Percentiles rank a stretch among this genome's conserved stretches.
These are phyloP conservation scores for Pristionchus japonicus DNA, from an alignment of 2,888 invertebrate genomes.

Conservation along the genomic window DNA sequence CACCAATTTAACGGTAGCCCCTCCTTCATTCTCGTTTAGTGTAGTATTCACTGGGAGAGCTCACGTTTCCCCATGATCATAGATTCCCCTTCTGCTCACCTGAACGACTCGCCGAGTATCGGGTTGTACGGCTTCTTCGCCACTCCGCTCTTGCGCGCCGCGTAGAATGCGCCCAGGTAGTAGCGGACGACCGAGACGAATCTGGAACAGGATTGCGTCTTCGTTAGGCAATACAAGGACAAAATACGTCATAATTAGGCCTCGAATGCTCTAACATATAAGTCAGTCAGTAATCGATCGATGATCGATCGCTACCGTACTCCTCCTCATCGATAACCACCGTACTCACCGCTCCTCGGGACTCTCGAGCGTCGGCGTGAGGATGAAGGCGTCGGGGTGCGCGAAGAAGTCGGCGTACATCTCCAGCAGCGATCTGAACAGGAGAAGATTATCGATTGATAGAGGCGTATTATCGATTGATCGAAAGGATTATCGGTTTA, in stretches of 20 bases:
- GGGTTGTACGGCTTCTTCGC: slow-evolving; percentile 99
- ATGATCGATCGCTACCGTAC: background rate
- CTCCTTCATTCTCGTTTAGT: no score
- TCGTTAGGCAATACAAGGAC: background rate
- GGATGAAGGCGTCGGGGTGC: slow-evolving; percentile 93
- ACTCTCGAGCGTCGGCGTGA: slow-evolving; percentile 81
- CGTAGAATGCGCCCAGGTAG: slow-evolving; percentile 98
- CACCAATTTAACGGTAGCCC: no score
- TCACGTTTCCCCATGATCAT: background rate
- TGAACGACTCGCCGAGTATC: slow-evolving; percentile 94
- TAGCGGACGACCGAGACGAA: slow-evolving; percentile 91
- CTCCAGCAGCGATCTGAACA: slow-evolving; percentile 88
- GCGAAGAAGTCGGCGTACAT: slow-evolving; percentile 99
- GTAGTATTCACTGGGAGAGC: no score
- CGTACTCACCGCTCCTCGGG: slow-evolving; percentile 66
- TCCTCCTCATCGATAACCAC: background rate
- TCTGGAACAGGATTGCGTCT: no score
- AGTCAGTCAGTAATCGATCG: no score
- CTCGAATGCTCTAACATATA: no score
- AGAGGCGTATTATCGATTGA: background rate
- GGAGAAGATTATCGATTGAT: background rate
- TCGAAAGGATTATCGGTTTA: no score
- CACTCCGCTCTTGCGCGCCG: slow-evolving; percentile 94
- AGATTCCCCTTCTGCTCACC: slow-evolving; percentile 79
- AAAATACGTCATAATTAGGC: no score